Conservation (phyloP, 2,113 vertebrate genomes). For the Tursiops truncatus region DNA sequence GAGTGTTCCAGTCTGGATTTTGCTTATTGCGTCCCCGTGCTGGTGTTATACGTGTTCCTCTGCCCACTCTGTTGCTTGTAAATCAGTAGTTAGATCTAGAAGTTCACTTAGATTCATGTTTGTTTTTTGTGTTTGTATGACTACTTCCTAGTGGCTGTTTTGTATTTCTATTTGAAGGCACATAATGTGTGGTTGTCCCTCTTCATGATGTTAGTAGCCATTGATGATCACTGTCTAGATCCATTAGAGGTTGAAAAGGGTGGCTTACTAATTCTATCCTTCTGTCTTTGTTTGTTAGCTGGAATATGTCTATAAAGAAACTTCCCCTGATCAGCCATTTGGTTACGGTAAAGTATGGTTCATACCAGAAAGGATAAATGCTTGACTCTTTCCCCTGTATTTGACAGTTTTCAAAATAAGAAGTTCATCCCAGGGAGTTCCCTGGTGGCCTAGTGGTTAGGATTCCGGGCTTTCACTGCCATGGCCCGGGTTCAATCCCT, state of each 20-base stretch:
- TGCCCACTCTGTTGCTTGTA: not conserved
- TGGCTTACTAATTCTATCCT: not conserved
- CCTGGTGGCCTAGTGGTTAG: not conserved
- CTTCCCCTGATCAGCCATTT: not conserved
- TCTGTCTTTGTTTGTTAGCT: not conserved
- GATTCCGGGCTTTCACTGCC: not conserved
- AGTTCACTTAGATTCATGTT: not conserved
- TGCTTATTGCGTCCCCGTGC: not conserved
- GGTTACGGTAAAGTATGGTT: not conserved
- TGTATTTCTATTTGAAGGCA: not conserved
- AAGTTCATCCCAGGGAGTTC: not conserved
- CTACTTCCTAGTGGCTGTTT: not conserved
- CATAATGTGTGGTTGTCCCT: not conserved
- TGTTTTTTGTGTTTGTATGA: not conserved
- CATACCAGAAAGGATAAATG: not conserved
- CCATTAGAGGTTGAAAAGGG: not conserved
- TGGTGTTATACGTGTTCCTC: not conserved
- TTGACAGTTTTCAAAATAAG: not conserved
- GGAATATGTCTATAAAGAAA: not conserved
- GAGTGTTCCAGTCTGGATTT: not conserved
- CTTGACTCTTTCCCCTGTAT: not conserved
- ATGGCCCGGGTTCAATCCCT: not conserved
- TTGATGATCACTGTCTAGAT: not conserved
- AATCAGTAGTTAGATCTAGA: not conserved
- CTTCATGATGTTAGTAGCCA: not conserved